Base-by-base conservation (phyloP, 2,797 vertebrate species). In the Hippocampus kuda region DNA sequence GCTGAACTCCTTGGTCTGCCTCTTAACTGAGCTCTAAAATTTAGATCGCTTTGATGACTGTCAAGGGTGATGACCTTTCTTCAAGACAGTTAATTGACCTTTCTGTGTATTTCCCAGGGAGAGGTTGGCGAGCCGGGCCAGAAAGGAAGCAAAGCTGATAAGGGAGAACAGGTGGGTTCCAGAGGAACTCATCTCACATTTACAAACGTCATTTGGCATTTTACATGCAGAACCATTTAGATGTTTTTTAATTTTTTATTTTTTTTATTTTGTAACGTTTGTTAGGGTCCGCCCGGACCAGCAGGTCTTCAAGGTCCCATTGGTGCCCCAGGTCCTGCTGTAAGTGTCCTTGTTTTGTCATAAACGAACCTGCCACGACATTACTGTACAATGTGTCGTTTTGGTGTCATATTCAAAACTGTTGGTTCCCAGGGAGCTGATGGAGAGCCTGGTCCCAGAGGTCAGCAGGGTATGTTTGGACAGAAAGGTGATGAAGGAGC, bases 401-500 rank as follows among this genome's bases (percentile, higher is more conserved):
- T 64, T 26, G 13, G n/a, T 44, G n/a, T 65, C 13, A 16, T 65
- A 44, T 24, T 24, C 4, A 16, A 64, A 15, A 41, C 10, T 66
- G 7, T 68, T 4, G 75, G 30, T 76, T 71, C 65, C 46, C 41
- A 99, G 97, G 97, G 97, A 75, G 93, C 90, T 48, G 97, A 99
- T 88, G 97, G 97, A 84, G 97, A 99, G 76, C 92, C 96, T 15
- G 97, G 97, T 68, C 96, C 97, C 70, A 90, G 97, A 81, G 97
- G 97, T 82, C 97, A 99, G 75, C 97, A 99, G 89, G 97, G 97
- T 18, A 99, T 99, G 96, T 99, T 98, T 75, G 97, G 97, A 71
- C 97, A 99, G 77, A 99, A 99, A 75, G 97, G 97, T 80, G 97
- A 99, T 67, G 97, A 99, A 89, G 97, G 97, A 22, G 72, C 97